Base-by-base conservation (phyloP, 2,797 vertebrate species). In the Anguilla marmorata region DNA sequence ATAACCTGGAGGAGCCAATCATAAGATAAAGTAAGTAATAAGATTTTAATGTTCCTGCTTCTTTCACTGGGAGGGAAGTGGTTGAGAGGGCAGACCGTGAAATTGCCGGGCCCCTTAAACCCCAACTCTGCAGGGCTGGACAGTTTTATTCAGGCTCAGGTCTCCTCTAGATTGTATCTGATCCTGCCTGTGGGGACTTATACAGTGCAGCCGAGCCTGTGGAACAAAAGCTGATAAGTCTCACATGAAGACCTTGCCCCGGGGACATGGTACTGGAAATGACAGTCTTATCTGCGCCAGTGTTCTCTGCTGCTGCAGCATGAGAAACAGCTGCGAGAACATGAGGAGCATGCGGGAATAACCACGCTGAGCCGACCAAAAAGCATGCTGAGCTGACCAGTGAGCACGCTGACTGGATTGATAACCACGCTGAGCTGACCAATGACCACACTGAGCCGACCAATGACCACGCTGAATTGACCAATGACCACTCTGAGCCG, bases 171-270 rank as follows among this genome's bases (percentile, higher is more conserved):
- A 88, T 85, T 48, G 72, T 52, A 88, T 88, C 63, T 24, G 50
- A 30, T 60, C 66, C 52, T n/a, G 63, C 30, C 79, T 30, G 30
- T 27, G 24, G 37, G 52, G 83, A 88, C 33, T 80, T 50, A 86
- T 52, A 56, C 72, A 52, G 8, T 33, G 16, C 19, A n/a, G 24
- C 79, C 37, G 33, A 19, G 66, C 86, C 19, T 37, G 33, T 79
- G 84, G 84, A 85, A 63, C 21, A 80, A 50, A 60, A 33, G 72
- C 84, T 37, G 84, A 86, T 88, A 86, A 86, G 74, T 54, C 83
- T 86, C 74, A 48, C 24, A 56, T 48, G 63, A 63, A 79, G 54
- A 21, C 66, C 9, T 7, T 21, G 72, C 37, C 30, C 37, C 11
- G 37, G 45, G 27, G 88, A 86, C 60, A 37, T 30, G 21, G 54